Percentiles rank a stretch among this genome's conserved stretches.
phyloP scores from a whole-genome alignment of 2,113 vertebrate genomes.

The Vulpes ferrilata region DNA sequence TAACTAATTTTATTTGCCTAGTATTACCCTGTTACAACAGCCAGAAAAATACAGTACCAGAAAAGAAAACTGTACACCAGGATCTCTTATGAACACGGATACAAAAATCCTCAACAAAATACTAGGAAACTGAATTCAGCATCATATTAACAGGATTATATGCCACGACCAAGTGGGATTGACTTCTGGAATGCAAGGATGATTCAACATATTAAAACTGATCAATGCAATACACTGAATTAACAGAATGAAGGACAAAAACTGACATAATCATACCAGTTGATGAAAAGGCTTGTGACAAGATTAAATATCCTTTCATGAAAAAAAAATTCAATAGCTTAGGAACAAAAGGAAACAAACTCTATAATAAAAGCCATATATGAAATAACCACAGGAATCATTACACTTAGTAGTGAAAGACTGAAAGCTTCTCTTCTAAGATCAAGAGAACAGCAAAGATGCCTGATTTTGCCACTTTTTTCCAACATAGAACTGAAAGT shows the following conservation, averaged over 20 bases:
- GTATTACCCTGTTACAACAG: not conserved
- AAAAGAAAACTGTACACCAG: not conserved
- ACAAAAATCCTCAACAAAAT: not conserved
- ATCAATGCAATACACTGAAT: not conserved
- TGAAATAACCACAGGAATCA: not conserved
- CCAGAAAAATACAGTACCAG: not conserved
- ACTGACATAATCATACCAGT: not conserved
- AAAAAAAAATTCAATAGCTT: not conserved
- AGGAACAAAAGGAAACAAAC: not conserved
- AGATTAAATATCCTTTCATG: not conserved
- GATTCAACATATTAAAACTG: not conserved
- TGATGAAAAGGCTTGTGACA: not conserved
- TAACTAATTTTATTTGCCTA: not conserved
- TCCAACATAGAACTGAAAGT: not conserved
- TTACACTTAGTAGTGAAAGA: not conserved
- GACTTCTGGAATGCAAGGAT: not conserved
- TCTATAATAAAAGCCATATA: not conserved
- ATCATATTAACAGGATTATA: not conserved
- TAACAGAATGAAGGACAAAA: not conserved
- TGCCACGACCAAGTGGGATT: not conserved
- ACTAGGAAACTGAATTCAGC: not conserved
- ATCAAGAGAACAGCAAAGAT: not conserved
- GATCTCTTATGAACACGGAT: not conserved
- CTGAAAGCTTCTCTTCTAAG: not conserved
- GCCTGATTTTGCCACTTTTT: not conserved